Evolutionary conservation across 2,888 invertebrate genomes (phyloP), one percentile per base, ranked within the genome.

Genomic region (Ophion ventricosus): DNA sequence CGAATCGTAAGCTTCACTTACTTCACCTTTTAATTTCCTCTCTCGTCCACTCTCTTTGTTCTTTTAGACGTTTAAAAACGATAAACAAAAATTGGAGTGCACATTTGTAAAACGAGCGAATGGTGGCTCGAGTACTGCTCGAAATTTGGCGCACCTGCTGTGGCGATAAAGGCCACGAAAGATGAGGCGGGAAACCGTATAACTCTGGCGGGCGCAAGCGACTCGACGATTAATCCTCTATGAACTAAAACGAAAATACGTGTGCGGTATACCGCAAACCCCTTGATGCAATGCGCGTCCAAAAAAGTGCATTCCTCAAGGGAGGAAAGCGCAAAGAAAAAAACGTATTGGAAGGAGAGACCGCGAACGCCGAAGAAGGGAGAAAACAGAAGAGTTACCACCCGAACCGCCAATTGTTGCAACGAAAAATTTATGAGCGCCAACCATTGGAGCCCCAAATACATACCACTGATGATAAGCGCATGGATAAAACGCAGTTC

Each of bases 61-160:
- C 57, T 72, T 54, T 56, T 29, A 0, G 23, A 43, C 57, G 56
- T 11, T 43, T 23, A 70, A 26, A 43, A 43, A 25, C 29, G 11
- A 40, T 54, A 56, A 78, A 82, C 40, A 63, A 67, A 73, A 63
- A 25, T 82, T 78, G 26, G 25, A 29, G 35, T 29, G 69, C n/a
- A 14, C 73, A 23, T 73, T 73, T 59, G 69, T 77, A 76, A 66
- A 80, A 80, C 63, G 49, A 7, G 40, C 35, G 57, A 66, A 75
- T 49, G 29, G 64, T 56, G 64, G 63, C 23, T n/a, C n/a, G n/a
- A 4, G 20, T 54, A 20, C 29, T 56, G 26, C 64, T 23, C 56
- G 70, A 75, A 86, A 85, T 86, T 85, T 74, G n/a, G 79, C 57
- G 61, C 84, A 87, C 75, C 85, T 84, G 87, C 76, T 43, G 29